Evolutionary conservation across 2,797 vertebrate genomes (phyloP), one percentile per base, ranked within the genome.

Genomic region (Aeoliscus strigatus): DNA sequence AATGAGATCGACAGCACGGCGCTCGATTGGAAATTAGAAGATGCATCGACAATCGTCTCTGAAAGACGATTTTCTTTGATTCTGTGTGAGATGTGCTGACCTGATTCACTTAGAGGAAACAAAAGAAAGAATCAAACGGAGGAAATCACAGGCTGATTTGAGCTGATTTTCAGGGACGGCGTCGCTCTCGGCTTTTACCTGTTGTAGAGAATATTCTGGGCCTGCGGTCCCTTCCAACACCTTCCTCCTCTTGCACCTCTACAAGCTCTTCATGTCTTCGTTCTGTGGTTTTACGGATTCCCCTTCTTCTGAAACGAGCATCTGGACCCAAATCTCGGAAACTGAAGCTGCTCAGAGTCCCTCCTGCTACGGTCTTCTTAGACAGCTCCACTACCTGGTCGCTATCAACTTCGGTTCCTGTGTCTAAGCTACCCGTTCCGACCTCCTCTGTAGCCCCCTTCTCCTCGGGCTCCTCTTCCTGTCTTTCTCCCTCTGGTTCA

Each of bases 221-320:
- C 77, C 85, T 87, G 74, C 84, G 84, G 47, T 89, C 88, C 41
- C 87, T 80, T 73, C 63, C 86, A 71, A 43, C 54, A 76, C 55
- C 76, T 67, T 60, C 81, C 11, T 72, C 78, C 35, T 75, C 75
- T 44, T 77, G 71, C 31, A 47, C 60, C 37, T 80, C 54, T 67
- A 72, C 18, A 48, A 25, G 39, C 36, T 34, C 51, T 52, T 44
- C 56, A 23, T 66, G 56, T 52, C 66, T 66, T 76, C 75, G 79
- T 15, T 84, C 55, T 8, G 60, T 49, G 27, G 82, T 71, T 67
- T 81, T 87, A 70, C 81, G 82, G 46, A 88, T 64, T 10, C 80
- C 85, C 51, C 38, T 60, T 52, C 85, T 84, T 44, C 79, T 77
- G 0, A 59, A 25, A 4, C 56, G 63, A 21, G 54, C 82, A 49